Conservation (phyloP, 1,140 invertebrate species). For the Aricia agestis region DNA sequence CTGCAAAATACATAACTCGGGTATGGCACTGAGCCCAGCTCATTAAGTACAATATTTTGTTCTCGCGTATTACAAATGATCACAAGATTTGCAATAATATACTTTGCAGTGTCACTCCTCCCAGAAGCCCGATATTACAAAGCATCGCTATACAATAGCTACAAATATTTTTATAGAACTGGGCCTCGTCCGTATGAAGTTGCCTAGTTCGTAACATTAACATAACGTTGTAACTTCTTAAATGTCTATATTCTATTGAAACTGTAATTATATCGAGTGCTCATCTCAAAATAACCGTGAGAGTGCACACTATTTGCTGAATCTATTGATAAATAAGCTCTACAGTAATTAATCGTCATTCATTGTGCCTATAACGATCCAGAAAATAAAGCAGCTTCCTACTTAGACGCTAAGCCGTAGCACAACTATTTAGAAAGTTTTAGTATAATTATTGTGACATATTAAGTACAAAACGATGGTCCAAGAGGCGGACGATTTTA, state of each 20-base stretch:
- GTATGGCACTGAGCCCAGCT: background rate
- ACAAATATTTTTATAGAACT: background rate
- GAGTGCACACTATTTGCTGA: no score
- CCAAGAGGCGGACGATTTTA: slow-evolving; percentile 9
- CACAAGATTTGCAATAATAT: no score
- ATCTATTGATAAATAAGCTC: no score
- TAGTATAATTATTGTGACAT: background rate
- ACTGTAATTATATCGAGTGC: background rate
- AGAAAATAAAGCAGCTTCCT: no score
- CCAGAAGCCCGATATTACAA: background rate
- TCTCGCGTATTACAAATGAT: no score
- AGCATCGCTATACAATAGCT: background rate
- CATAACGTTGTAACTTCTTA: background rate
- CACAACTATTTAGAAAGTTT: background rate
- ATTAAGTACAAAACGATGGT: slow-evolving; percentile 7
- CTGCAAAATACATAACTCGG: background rate
- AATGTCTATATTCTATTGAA: background rate
- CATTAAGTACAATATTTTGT: background rate
- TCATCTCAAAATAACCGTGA: background rate
- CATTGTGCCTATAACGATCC: no score
- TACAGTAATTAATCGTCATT: no score
- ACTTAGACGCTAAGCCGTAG: no score
- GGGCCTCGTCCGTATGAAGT: background rate
- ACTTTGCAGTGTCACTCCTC: no score
- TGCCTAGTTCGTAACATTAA: background rate